Evolutionary conservation across 2,888 invertebrate species (phyloP).

Genomic region (Cephonodes hylas): DNA sequence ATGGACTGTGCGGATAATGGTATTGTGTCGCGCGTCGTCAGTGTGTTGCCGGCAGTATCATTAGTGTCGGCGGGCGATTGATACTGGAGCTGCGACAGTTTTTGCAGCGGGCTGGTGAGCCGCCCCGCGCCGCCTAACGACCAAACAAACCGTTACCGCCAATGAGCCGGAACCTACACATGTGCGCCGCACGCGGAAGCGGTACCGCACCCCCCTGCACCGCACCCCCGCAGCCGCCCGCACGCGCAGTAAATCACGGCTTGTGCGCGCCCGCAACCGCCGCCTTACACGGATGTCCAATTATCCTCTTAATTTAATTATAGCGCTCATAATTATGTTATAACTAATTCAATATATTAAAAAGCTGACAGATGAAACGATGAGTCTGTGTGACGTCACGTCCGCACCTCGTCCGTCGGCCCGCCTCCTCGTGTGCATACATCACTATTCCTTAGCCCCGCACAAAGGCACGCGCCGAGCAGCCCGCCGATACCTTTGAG

Average conservation of each 20-base stretch:
- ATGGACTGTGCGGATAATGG: no score
- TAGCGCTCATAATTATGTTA: constrained; percentile 2
- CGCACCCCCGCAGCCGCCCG: background rate
- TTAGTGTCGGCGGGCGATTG: background rate
- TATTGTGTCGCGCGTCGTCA: background rate
- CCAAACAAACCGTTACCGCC: constrained; percentile 56
- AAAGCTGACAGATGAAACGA: constrained; percentile 5
- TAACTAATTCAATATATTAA: constrained; percentile 10
- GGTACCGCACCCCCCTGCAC: background rate
- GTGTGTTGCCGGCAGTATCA: background rate
- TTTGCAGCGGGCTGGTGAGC: constrained; percentile 1
- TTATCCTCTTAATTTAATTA: constrained; percentile 25
- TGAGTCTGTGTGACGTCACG: background rate
- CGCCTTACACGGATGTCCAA: constrained; percentile 14
- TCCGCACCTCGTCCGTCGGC: background rate
- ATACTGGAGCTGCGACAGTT: constrained; percentile 33
- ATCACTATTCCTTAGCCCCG: background rate
- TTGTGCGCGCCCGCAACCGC: constrained; percentile 1
- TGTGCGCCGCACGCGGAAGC: constrained; percentile 24
- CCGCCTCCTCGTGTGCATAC: background rate
- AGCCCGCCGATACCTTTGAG: no score
- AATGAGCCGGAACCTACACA: constrained; percentile 31
- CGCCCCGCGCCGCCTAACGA: constrained; percentile 17
- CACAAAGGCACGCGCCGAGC: background rate
- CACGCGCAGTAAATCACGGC: background rate